Evolutionary conservation across 2,888 invertebrate genomes (phyloP).

Genomic region (Sisyra nigra): DNA sequence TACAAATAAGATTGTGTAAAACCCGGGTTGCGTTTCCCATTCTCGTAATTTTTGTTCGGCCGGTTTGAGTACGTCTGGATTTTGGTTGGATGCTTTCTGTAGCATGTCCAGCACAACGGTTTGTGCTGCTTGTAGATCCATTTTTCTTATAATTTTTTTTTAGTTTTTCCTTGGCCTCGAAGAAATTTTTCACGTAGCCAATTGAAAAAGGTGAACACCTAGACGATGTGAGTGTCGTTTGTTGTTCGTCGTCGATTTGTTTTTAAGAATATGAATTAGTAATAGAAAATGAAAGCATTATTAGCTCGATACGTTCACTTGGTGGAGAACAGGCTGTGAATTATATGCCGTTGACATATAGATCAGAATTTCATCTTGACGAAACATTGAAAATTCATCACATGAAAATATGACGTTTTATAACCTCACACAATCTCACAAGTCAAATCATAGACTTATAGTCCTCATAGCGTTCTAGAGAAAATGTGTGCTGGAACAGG

Average conservation of each 20-base stretch:
- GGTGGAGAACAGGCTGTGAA: too few relatives aligned
- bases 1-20: slow-evolving; percentile 71
- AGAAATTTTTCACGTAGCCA: slow-evolving; percentile 10
- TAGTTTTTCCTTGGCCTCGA: neutral
- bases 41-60: slow-evolving; percentile 73
- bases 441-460: too few relatives aligned
- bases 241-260: slow-evolving; percentile 7
- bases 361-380: too few relatives aligned
- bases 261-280: neutral
- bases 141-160: slow-evolving; percentile 22
- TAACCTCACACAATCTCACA: too few relatives aligned
- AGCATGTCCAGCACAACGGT: slow-evolving; percentile 56
- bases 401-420: too few relatives aligned
- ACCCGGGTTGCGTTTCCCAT: slow-evolving; percentile 84
- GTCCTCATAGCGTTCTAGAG: too few relatives aligned
- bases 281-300: too few relatives aligned
- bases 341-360: too few relatives aligned
- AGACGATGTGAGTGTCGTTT: slow-evolving; percentile 13
- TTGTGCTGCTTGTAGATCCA: slow-evolving; percentile 38
- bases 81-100: slow-evolving; percentile 71
- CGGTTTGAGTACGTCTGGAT: slow-evolving; percentile 66
- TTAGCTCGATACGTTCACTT: too few relatives aligned
- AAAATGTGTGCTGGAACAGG: too few relatives aligned
- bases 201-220: too few relatives aligned
- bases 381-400: too few relatives aligned